Evolutionary conservation across 2,797 vertebrate genomes (phyloP).

Genomic region (Cossypha polioptera): DNA sequence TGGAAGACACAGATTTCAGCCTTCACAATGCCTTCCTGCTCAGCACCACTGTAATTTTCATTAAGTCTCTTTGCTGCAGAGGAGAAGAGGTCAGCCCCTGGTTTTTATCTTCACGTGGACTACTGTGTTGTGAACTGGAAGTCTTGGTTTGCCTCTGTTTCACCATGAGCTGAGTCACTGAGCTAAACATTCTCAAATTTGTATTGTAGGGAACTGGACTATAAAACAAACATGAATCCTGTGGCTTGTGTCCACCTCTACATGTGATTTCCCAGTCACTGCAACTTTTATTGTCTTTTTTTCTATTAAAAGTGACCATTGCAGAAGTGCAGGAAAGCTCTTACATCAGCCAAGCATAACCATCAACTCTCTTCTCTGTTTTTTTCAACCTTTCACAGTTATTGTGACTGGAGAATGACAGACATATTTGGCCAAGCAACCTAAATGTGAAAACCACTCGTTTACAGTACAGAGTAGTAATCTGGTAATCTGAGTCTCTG

Average conservation of each 20-base stretch:
- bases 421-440: not conserved
- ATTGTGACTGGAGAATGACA: not conserved
- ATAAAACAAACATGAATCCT: not conserved
- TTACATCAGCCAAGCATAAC: not conserved
- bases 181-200: not conserved
- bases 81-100: not conserved
- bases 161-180: not conserved
- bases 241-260: not conserved
- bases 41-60: not conserved
- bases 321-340: not conserved
- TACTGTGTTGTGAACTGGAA: not conserved
- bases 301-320: not conserved
- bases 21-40: not conserved
- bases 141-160: not conserved
- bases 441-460: constrained; percentile 29
- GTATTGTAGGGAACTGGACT: not conserved
- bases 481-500: not conserved
- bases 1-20: not conserved
- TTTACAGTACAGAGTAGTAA: not conserved
- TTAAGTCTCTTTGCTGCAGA: not conserved
- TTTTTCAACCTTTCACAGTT: constrained; percentile 26
- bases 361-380: not conserved
- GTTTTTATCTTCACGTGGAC: not conserved
- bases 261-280: not conserved
- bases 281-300: not conserved